Base-by-base conservation (phyloP, 2,113 vertebrate genomes). In the Ranitomeya variabilis region DNA sequence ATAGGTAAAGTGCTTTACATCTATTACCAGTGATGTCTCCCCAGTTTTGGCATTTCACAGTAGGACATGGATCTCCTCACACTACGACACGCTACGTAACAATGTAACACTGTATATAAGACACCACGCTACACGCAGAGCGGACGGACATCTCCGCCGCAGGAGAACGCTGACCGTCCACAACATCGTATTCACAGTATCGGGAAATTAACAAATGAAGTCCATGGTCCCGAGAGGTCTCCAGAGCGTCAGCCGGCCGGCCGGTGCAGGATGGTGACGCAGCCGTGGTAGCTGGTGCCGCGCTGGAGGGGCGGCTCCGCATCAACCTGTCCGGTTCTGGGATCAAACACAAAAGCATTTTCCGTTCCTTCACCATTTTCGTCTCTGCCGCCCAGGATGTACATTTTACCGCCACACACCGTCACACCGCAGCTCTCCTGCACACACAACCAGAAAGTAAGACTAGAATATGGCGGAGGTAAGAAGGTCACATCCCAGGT, bases 371-470 rank as follows among this genome's bases (percentile, higher is more conserved):
- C 91, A 1, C 94, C 95, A 0, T 16, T 90, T 45, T 94, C 93
- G 0, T 95, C 93, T 45, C 94, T 91, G 55, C 96, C 96, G 0
- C 96, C 96, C 54, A 96, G 90, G 86, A 96, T 93, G 89, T 95
- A 94, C 26, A 96, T 90, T 89, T 95, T 96, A 45, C 95, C 94
- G 0, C 92, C 92, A 3, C 95, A 96, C 60, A 93, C 93, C 0
- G 95, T 94, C 92, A 96, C 71, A 0, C 95, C 96, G 6, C 95
- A 96, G 91, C 93, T 96, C 89, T 96, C 95, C 96, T 96, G 74
- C 12, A 37, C 0, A 37, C 23, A 31, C 55, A 81, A 80, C 16
- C 11, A 31, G 54, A 59, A 4, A 2, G 76, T 80, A 6, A 80
- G 15, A 37, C 1, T 13, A 64, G 60, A 21, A 64, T 67, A 23